Evolutionary conservation across 2,888 invertebrate species (phyloP).

Genomic region (Sepioteuthis lessoniana): DNA sequence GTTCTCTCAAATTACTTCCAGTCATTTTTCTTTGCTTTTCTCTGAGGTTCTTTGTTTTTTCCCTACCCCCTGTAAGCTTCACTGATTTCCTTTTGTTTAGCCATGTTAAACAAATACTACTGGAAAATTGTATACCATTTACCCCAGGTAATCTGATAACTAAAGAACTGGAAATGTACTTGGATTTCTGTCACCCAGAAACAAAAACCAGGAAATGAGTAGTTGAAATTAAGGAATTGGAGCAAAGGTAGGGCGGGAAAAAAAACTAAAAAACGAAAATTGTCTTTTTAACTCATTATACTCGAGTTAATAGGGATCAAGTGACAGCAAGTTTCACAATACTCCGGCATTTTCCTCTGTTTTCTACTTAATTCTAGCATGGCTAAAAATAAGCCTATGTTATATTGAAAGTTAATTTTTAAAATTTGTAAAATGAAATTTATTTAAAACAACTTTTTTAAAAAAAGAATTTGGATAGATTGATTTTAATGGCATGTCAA

Average conservation of each 20-base stretch:
- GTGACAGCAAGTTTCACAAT: not conserved
- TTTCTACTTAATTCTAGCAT: too few relatives aligned
- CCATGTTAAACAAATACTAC: not conserved
- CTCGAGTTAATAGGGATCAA: not conserved
- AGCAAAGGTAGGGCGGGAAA: not conserved
- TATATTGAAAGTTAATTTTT: too few relatives aligned
- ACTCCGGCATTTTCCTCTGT: too few relatives aligned
- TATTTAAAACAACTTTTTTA: too few relatives aligned
- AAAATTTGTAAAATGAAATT: too few relatives aligned
- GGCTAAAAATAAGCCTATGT: too few relatives aligned
- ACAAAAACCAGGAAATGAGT: not conserved
- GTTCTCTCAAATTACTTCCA: not conserved
- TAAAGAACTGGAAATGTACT: not conserved
- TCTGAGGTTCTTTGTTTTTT: not conserved
- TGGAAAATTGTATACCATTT: not conserved
- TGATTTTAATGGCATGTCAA: too few relatives aligned
- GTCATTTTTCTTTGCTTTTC: not conserved
- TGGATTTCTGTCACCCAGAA: not conserved
- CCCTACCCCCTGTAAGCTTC: not conserved
- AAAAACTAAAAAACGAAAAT: not conserved
- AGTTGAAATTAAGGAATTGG: not conserved
- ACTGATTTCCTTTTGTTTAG: not conserved
- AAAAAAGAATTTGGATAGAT: too few relatives aligned
- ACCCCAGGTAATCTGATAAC: not conserved
- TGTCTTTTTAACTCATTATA: not conserved